Percentiles rank a stretch among this genome's conserved stretches.
These are phyloP conservation scores for Acleris holmiana DNA, from an alignment of 2,888 invertebrate genomes.

Conservation along the genomic window DNA sequence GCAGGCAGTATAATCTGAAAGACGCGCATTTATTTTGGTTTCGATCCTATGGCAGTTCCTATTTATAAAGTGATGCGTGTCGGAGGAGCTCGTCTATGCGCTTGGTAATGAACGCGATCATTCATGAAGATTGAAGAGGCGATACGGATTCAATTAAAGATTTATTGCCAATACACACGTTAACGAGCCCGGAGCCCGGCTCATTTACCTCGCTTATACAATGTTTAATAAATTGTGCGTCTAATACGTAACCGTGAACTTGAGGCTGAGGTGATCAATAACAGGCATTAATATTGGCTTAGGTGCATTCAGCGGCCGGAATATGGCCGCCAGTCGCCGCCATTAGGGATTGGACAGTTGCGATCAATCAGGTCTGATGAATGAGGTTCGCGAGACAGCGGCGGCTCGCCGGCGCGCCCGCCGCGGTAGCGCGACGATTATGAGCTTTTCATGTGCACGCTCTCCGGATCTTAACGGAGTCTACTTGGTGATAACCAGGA, in stretches of 20 bases:
- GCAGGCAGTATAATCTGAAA: constrained; percentile 26
- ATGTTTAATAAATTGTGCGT: constrained; percentile 71
- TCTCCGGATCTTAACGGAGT: not conserved
- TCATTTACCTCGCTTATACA: constrained; percentile 61
- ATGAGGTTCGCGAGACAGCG: constrained; percentile 68
- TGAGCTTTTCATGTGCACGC: constrained; percentile 33
- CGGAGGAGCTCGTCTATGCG: constrained; percentile 37
- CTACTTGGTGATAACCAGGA: not conserved
- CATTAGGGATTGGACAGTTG: constrained; percentile 81
- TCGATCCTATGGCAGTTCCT: constrained; percentile 20
- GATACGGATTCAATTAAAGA: constrained; percentile 71
- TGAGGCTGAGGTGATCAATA: constrained; percentile 71
- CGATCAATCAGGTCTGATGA: constrained; percentile 82
- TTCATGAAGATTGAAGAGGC: constrained; percentile 59
- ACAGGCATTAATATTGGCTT: constrained; percentile 76
- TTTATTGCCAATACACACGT: constrained; percentile 57
- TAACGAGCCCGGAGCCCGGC: constrained; percentile 57
- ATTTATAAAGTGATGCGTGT: constrained; percentile 27
- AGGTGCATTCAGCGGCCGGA: constrained; percentile 71
- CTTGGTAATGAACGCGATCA: constrained; percentile 52
- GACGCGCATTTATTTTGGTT: constrained; percentile 31
- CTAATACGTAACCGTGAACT: constrained; percentile 79
- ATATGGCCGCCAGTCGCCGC: constrained; percentile 76
- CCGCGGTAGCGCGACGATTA: constrained; percentile 39
- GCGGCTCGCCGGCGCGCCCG: constrained; percentile 35